These are phyloP conservation scores for Alfaro cultratus DNA, from an alignment of 2,797 vertebrate species.

Conservation along the genomic window DNA sequence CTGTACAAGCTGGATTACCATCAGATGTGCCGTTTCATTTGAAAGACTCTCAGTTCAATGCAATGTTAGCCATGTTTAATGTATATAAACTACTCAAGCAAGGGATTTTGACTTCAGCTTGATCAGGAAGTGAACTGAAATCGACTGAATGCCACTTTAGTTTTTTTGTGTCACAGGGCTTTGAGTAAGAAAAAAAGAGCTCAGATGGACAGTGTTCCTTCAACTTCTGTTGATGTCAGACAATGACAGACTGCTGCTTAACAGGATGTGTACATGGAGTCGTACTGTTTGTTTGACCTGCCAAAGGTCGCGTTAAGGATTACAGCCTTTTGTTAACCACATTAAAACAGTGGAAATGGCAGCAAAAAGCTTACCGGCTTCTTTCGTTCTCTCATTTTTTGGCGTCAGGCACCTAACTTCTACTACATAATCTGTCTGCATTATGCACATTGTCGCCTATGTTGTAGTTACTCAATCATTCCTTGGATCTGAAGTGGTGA, in stretches of 20 bases:
- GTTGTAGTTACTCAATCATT: slow-evolving; percentile 32
- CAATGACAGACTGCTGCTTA: slow-evolving; percentile 70
- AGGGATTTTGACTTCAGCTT: slow-evolving; percentile 13
- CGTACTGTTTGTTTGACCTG: slow-evolving; percentile 72
- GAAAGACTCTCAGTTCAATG: slow-evolving; percentile 16
- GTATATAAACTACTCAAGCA: neutral
- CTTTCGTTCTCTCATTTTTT: slow-evolving; percentile 62
- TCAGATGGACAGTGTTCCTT: slow-evolving; percentile 26
- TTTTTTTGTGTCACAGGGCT: slow-evolving; percentile 31
- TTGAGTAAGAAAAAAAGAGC: slow-evolving; percentile 16
- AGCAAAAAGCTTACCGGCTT: slow-evolving; percentile 45
- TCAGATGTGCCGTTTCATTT: slow-evolving; percentile 57
- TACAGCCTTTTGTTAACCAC: slow-evolving; percentile 70
- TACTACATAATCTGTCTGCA: slow-evolving; percentile 53
- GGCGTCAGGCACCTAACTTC: slow-evolving; percentile 56
- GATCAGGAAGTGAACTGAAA: slow-evolving; percentile 5
- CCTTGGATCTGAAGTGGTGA: neutral
- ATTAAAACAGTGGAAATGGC: slow-evolving; percentile 71
- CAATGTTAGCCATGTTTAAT: neutral
- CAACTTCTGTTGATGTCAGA: slow-evolving; percentile 48
- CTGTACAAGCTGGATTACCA: slow-evolving; percentile 39
- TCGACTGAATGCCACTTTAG: neutral
- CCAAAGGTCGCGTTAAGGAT: slow-evolving; percentile 64
- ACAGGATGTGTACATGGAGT: slow-evolving; percentile 61
- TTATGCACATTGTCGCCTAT: slow-evolving; percentile 22